Base-by-base conservation (phyloP, 2,888 invertebrate genomes). In the Ernsta delagoae region DNA sequence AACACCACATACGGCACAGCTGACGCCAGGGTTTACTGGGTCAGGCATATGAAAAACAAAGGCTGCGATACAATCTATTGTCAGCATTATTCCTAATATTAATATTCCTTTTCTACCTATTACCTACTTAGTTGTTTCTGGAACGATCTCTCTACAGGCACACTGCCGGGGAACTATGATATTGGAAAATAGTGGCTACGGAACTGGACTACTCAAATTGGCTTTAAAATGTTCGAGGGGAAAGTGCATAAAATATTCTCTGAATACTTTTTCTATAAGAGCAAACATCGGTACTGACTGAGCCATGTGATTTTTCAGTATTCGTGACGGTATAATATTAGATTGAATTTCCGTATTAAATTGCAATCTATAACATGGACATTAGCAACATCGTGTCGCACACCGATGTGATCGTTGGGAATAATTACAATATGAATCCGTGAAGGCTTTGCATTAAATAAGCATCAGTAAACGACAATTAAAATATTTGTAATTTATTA, bases 391-490 rank as follows among this genome's bases (percentile, higher is more conserved):
- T 68, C 61, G 31, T 57, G 39, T 36, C 50, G 34, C 34, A 41
- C 8, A 54, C 11, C 41, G 31, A 50, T 41, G 12, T 53, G 24
- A 62, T 59, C 50, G 63, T 59, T 54, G 11, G 36, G 60, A 61
- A 67, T 61, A 56, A 62, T 61, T 39, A 61, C 48, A 43, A n/a
- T 56, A 67, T 16, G 24, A 56, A 67, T 56, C 61, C 67, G 61
- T 67, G 67, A 67, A 56, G 61, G 61, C n/a, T 24, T 43, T 67
- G 67, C 61, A 67, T 67, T 67, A 61, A 61, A 61, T 61, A 61
- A 24, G 56, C 54, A 67, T 61, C 56, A 61, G 36, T 56, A 43
- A 57, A 57, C 57, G 9, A 64, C 48, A 65, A 65, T 65, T 64
- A 64, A 64, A 64, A 64, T 64, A 8, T 39, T 56, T 36, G 9